Evolutionary conservation across 2,888 invertebrate species (phyloP), one percentile per base, ranked within the genome.

Genomic region (Ophion obscuratus): DNA sequence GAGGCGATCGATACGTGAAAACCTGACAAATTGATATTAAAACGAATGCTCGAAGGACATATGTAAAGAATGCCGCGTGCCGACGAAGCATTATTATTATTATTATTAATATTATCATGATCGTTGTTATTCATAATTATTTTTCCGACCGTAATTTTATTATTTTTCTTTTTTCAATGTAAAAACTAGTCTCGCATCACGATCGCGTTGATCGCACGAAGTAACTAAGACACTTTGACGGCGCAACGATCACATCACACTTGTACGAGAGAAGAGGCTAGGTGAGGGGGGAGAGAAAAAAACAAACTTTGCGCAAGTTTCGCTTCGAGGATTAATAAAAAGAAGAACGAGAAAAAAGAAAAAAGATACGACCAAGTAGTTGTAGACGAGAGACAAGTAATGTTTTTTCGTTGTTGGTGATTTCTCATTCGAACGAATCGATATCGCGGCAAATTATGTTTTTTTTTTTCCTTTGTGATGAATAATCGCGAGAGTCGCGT

Each of bases 101-200:
- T 57, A 57, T 82, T 80, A 77, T 75, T 77, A 82, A 70, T 36
- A 67, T 81, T 62, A 66, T 84, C 74, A 62, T 61, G 20, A 61
- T 76, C 24, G 44, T 82, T 82, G 59, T 82, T 80, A 71, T 64
- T 82, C 14, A 79, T 81, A 44, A 70, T 68, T 76, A 84, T 84
- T 84, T 73, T 81, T 73, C 40, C 67, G 73, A 81, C 77, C 59
- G 62, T 83, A 81, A 77, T 68, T 62, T 70, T 67, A 61, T 24
- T 68, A 61, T 40, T 66, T 75, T 66, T 47, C 9, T 61, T 62
- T 61, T 78, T 78, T 68, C 59, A 31, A 67, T 68, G 57, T 90
- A 91, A 92, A 90, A 91, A 86, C 93, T 93, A 93, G 93, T 93
- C 93, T 92, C 87, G 88, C 89, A 88, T 80, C 53, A 80, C 70